phyloP scores from a whole-genome alignment of 2,888 invertebrate genomes.

The Drosophila demipolita region DNA sequence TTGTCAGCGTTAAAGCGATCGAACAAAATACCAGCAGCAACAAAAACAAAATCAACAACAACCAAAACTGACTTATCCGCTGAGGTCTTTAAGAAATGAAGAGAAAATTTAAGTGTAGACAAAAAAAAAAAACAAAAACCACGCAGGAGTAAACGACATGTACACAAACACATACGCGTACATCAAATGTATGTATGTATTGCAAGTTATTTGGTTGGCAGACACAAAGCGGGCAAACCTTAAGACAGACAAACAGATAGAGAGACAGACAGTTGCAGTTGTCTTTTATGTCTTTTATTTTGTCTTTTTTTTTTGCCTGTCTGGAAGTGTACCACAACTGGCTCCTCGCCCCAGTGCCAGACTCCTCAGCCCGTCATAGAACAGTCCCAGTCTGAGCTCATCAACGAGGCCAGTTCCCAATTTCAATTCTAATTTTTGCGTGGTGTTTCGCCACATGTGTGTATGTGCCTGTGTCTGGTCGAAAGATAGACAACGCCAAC shows the following conservation, averaged over 20 bases:
- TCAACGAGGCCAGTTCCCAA: conserved; percentile 41
- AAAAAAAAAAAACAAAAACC: conserved; percentile 34
- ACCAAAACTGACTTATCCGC: conserved; percentile 17
- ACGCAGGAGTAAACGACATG: conserved; percentile 24
- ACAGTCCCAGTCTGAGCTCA: conserved; percentile 52
- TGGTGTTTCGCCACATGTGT: conserved; percentile 19
- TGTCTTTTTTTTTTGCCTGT: conserved; percentile 27
- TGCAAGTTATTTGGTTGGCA: conserved; percentile 11
- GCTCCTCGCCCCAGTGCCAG: conserved; percentile 3
- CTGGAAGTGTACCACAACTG: conserved; percentile 12
- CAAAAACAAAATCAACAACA: conserved; percentile 12
- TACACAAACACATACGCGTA: conserved; percentile 2
- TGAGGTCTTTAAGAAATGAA: conserved; percentile 23
- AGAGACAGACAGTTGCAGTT: conserved; percentile 46
- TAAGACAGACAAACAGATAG: conserved; percentile 17
- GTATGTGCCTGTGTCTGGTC: conserved; percentile 1
- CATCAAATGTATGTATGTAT: background rate
- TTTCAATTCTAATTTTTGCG: conserved; percentile 45
- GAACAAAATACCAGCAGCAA: conserved; percentile 31
- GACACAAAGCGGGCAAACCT: conserved; percentile 7
- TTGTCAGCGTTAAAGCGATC: conserved; percentile 65
- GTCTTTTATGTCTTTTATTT: conserved; percentile 21
- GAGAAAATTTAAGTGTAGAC: conserved; percentile 58
- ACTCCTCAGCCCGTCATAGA: conserved; percentile 35
- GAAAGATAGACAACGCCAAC: conserved; percentile 35